Evolutionary conservation across 2,888 invertebrate species (phyloP).

Genomic region (Rhopalosiphum nymphaeae): DNA sequence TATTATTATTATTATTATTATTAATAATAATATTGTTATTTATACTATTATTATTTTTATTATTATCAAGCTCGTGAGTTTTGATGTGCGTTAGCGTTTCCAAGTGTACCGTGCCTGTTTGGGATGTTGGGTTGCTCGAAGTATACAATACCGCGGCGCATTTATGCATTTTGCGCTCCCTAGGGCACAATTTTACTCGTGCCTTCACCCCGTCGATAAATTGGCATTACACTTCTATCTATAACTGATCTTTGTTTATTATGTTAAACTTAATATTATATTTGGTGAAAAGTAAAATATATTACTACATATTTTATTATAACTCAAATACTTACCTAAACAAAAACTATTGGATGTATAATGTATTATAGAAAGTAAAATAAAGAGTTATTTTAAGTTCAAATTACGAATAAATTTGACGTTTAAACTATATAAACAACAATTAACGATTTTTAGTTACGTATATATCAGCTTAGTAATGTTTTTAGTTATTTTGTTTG

Average conservation of each 20-base stretch:
- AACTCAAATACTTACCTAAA: too few species aligned
- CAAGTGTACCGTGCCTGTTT: neutral
- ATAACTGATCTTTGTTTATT: neutral
- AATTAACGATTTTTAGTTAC: too few species aligned
- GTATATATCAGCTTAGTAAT: too few species aligned
- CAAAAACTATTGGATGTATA: too few species aligned
- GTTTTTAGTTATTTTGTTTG: too few species aligned
- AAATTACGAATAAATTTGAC: too few species aligned
- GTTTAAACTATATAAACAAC: too few species aligned
- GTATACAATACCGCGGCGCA: neutral
- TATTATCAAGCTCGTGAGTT: neutral
- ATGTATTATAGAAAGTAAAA: too few species aligned
- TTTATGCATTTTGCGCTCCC: neutral
- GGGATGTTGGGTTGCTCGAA: neutral
- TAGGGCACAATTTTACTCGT: neutral
- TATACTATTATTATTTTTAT: neutral
- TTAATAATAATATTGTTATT: neutral
- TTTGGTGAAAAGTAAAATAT: too few species aligned
- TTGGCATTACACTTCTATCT: neutral
- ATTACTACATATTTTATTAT: too few species aligned
- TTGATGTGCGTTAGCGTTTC: neutral
- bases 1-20: neutral
- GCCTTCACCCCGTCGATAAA: neutral
- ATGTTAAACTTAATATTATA: too few species aligned
- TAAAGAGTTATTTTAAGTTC: too few species aligned